Conservation (phyloP, 2,888 invertebrate species). For the Seira ritae region DNA sequence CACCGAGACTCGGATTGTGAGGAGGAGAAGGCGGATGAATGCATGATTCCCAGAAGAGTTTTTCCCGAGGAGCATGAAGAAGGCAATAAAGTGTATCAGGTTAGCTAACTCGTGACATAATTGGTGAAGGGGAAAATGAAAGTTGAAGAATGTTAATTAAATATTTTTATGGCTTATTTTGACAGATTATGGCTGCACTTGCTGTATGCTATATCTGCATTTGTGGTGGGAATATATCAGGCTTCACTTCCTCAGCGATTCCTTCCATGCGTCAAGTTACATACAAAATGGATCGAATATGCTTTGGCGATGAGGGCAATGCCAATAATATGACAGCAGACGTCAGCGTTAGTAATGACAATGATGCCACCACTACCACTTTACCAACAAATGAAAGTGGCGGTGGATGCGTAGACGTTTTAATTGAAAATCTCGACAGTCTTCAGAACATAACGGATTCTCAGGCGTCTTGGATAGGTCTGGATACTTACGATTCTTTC, state of each 20-base stretch:
- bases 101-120: slow-evolving; percentile 16
- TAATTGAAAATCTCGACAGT: slow-evolving; percentile 24
- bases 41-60: slow-evolving; percentile 41
- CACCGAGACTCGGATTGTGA: slow-evolving; percentile 33
- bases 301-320: not conserved
- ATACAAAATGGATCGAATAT: slow-evolving; percentile 22
- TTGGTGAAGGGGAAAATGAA: not conserved
- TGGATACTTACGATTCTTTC: not conserved
- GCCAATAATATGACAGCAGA: not conserved
- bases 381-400: not conserved
- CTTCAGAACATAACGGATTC: slow-evolving; percentile 54
- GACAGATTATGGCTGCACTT: slow-evolving; percentile 63
- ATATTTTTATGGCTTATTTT: not conserved
- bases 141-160: too few species aligned
- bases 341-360: too few species aligned
- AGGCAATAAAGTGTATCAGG: slow-evolving; percentile 51
- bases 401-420: slow-evolving; percentile 13
- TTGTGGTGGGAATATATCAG: slow-evolving; percentile 67
- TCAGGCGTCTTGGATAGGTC: slow-evolving; percentile 69
- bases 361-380: too few species aligned
- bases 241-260: slow-evolving; percentile 70
- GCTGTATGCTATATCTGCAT: slow-evolving; percentile 66
- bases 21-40: slow-evolving; percentile 13
- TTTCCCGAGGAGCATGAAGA: slow-evolving; percentile 26
- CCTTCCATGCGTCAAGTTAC: slow-evolving; percentile 66